A percentile compares a stretch with the other conserved stretches of the same genome.
These are phyloP conservation scores for Muntiacus muntjak DNA, from an alignment of 2,113 vertebrate genomes.

Conservation along the genomic window DNA sequence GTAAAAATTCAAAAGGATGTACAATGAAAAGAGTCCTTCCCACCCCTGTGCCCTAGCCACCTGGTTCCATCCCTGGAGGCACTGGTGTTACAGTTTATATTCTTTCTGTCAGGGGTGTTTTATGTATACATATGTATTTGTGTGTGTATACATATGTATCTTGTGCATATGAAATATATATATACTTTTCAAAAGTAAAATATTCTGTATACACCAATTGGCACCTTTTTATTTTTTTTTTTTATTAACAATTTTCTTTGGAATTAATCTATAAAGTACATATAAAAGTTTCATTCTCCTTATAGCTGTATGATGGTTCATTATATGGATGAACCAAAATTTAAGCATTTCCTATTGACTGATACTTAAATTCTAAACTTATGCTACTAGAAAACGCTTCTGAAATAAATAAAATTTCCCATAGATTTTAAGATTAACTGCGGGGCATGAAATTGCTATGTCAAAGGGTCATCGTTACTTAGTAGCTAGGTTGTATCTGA, in stretches of 20 bases:
- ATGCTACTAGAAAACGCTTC: neutral
- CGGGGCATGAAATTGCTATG: neutral
- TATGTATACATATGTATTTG: neutral
- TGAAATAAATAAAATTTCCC: neutral
- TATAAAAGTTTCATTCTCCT: neutral
- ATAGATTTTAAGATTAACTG: neutral
- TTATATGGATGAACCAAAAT: neutral
- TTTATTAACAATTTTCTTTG: neutral
- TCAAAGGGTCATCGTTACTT: neutral
- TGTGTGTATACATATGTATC: neutral
- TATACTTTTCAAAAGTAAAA: neutral
- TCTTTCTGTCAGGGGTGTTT: neutral
- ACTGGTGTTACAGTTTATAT: neutral
- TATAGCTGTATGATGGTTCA: neutral
- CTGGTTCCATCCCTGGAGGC: neutral
- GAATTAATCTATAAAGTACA: constrained; percentile 1
- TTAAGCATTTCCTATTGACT: neutral
- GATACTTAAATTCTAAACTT: neutral
- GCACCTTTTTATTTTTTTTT: neutral
- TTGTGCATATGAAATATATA: neutral
- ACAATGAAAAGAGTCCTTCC: neutral
- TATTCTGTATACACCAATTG: neutral
- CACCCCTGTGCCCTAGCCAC: neutral
- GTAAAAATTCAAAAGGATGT: neutral
- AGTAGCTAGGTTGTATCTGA: neutral